A percentile compares a stretch with the other conserved stretches of the same genome.
phyloP scores from a whole-genome alignment of 92 coral and sea anemone genomes.

The Ricordea florida region DNA sequence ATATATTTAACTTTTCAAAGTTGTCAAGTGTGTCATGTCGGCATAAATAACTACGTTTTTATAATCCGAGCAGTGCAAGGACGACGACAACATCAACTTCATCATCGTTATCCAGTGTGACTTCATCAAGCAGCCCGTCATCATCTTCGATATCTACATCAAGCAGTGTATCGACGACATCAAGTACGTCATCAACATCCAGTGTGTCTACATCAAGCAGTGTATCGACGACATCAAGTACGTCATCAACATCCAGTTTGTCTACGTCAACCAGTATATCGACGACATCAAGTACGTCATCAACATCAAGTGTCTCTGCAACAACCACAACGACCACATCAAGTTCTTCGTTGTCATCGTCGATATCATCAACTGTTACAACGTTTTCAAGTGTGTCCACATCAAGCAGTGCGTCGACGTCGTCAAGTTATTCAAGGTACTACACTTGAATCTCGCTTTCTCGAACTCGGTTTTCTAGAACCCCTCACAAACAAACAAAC shows the following conservation, averaged over 20 bases:
- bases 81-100: not conserved
- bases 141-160: not conserved
- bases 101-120: constrained; percentile 8
- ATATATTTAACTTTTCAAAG: too few species aligned
- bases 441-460: too few species aligned
- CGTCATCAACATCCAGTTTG: constrained; percentile 1
- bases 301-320: constrained; percentile 7
- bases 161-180: not conserved
- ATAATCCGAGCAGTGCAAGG: too few species aligned
- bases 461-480: too few species aligned
- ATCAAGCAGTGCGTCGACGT: too few species aligned
- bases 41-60: too few species aligned
- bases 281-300: constrained; percentile 1
- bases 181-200: not conserved
- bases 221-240: constrained; percentile 21
- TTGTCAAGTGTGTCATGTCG: too few species aligned
- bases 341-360: not conserved
- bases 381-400: constrained; percentile 8
- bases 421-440: too few species aligned
- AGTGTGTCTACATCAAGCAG: not conserved
- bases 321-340: not conserved
- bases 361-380: not conserved
- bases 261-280: not conserved
- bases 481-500: too few species aligned
- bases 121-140: not conserved